Evolutionary conservation across 1,140 invertebrate genomes (phyloP), one percentile per base, ranked within the genome.

Genomic region (Drosophila truncata): DNA sequence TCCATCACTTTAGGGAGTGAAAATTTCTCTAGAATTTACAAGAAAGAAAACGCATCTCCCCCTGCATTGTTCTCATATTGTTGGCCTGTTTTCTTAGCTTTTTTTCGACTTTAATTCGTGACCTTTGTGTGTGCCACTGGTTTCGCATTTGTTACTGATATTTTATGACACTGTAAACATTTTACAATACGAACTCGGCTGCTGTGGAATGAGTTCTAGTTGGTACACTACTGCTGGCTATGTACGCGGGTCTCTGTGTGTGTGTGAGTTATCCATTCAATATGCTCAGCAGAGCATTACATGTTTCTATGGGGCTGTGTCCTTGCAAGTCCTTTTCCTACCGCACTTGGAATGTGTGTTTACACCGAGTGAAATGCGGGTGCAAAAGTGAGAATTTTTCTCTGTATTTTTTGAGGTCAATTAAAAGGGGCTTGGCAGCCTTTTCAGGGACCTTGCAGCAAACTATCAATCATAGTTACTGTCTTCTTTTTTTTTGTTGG

Each of bases 161-260:
- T 85, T 88, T 91, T 91, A 88, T 85, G 85, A 88, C 82, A 90
- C 85, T 82, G 86, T 82, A 79, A 91, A 91, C 78, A 88, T 88
- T 88, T 79, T 75, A 82, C 79, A 84, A 80, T 84, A 78, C 72
- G 72, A 69, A 61, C 47, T 58, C 49, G 33, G 47, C 46, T 59
- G 31, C 47, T 37, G 35, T 31, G 54, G 54, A 55, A 59, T 58
- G 50, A 33, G 46, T 29, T 46, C 37, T 62, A 65, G 63, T 46
- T 66, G 61, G 41, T 25, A 41, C 27, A 49, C 33, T 64, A n/a
- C n/a, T n/a, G 42, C 29, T 27, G 59, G n/a, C 59, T 31, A 10
- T 18, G 37, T 11, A 10, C 27, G 27, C 11, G 47, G 35, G 31
- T 47, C 39, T 39, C 8, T 47, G 16, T 57, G 39, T 46, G 59